phyloP scores from a whole-genome alignment of 2,888 invertebrate species.

The Leptinotarsa haldemani region DNA sequence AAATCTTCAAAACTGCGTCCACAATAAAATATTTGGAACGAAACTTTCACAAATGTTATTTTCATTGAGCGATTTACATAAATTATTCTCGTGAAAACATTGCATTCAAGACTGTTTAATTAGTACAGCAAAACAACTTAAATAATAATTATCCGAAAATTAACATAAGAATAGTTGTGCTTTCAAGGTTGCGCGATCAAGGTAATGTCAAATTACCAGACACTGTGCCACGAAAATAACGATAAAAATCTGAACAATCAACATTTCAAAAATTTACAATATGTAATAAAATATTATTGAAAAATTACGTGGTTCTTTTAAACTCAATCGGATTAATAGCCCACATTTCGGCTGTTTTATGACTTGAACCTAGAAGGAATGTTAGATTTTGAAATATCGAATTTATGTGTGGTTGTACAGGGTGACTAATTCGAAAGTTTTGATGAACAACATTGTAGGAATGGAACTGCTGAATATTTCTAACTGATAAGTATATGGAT shows the following conservation, averaged over 20 bases:
- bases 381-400: conserved; percentile 20
- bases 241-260: conserved; percentile 34
- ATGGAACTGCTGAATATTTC: too few species aligned
- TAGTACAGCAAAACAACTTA: conserved; percentile 13
- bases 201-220: conserved; percentile 48
- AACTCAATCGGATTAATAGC: conserved; percentile 15
- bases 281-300: conserved; percentile 35
- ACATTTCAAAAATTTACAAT: conserved; percentile 33
- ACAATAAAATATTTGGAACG: background rate
- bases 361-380: conserved; percentile 16
- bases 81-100: conserved; percentile 13
- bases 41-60: conserved; percentile 1
- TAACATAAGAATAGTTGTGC: conserved; percentile 51
- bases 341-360: conserved; percentile 24
- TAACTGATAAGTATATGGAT: too few species aligned
- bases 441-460: background rate
- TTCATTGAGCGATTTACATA: conserved; percentile 3
- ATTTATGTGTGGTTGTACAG: conserved; percentile 21
- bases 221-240: conserved; percentile 25
- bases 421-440: background rate
- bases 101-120: conserved; percentile 20
- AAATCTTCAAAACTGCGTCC: too few species aligned
- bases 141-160: conserved; percentile 30
- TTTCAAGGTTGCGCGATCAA: conserved; percentile 52
- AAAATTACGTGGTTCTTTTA: conserved; percentile 31